A percentile compares a stretch with the other conserved stretches of the same genome.
phyloP scores from a whole-genome alignment of 64 coral and sea anemone species.

The Acropora tenuis region DNA sequence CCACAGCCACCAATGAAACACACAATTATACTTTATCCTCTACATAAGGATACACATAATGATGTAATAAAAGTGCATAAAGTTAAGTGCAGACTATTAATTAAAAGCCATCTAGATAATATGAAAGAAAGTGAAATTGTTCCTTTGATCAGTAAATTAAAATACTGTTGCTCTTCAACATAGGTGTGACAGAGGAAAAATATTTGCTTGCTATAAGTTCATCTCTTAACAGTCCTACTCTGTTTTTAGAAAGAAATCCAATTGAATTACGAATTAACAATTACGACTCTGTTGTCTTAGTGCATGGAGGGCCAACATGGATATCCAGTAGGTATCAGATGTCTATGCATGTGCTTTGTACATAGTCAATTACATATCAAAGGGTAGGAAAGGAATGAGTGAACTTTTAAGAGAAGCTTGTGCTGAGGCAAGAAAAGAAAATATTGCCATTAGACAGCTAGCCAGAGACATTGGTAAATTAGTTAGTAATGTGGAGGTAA shows the following conservation, averaged over 20 bases:
- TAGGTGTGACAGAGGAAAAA: conserved; percentile 6
- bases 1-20: conserved; percentile 47
- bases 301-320: conserved; percentile 45
- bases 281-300: conserved; percentile 27
- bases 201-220: conserved; percentile 33
- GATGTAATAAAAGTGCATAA: neutral
- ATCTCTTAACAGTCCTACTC: neutral
- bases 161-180: neutral
- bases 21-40: conserved; percentile 15
- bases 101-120: neutral
- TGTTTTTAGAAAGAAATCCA: conserved; percentile 12
- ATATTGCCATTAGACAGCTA: too few relatives aligned
- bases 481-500: too few relatives aligned
- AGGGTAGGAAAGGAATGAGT: conserved; percentile 40
- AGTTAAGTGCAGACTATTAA: conserved; percentile 19
- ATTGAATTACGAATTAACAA: conserved; percentile 33
- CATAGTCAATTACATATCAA: too few relatives aligned
- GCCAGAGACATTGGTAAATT: too few relatives aligned
- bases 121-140: conserved; percentile 15
- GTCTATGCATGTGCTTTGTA: conserved; percentile 45
- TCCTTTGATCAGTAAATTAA: conserved; percentile 35
- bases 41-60: neutral
- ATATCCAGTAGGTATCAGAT: conserved; percentile 35
- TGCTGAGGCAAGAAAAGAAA: too few relatives aligned
- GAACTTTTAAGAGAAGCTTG: too few relatives aligned